Evolutionary conservation across 2,797 vertebrate genomes (phyloP).

Genomic region (Prunella strophiata): DNA sequence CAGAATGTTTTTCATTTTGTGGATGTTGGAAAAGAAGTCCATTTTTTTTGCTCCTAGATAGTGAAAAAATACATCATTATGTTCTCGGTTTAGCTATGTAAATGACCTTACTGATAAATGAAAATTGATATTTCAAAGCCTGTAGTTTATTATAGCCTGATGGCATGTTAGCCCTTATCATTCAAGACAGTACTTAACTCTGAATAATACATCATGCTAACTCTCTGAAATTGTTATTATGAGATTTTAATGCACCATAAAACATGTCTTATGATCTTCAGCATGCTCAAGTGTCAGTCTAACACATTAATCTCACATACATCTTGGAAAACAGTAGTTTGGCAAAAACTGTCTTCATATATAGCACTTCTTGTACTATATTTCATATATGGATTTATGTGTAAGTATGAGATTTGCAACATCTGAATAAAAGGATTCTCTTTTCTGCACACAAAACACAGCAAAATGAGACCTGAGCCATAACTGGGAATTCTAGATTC

Average conservation of each 20-base stretch:
- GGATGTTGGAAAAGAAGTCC: neutral
- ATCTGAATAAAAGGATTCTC: neutral
- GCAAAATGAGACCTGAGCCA: neutral
- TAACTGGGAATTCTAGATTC: neutral
- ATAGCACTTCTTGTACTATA: neutral
- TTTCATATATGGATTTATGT: neutral
- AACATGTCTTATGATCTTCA: conserved; percentile 47
- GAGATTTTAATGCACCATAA: conserved; percentile 60
- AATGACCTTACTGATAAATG: conserved; percentile 57
- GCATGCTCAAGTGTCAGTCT: conserved; percentile 12
- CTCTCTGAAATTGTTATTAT: conserved; percentile 46
- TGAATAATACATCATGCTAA: conserved; percentile 57
- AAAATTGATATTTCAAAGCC: conserved; percentile 64
- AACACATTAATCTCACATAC: conserved; percentile 1
- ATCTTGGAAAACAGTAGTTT: conserved; percentile 8
- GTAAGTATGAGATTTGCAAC: neutral
- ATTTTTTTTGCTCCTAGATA: conserved; percentile 10
- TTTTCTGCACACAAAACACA: neutral
- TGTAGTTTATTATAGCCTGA: conserved; percentile 33
- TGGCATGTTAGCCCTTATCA: conserved; percentile 44
- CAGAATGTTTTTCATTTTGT: neutral
- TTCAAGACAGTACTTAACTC: conserved; percentile 60
- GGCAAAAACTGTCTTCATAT: neutral
- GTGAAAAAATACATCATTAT: conserved; percentile 9
- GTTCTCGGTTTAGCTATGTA: conserved; percentile 30